Base-by-base conservation (phyloP, 2,113 vertebrate genomes). In the Amphiprion percula region DNA sequence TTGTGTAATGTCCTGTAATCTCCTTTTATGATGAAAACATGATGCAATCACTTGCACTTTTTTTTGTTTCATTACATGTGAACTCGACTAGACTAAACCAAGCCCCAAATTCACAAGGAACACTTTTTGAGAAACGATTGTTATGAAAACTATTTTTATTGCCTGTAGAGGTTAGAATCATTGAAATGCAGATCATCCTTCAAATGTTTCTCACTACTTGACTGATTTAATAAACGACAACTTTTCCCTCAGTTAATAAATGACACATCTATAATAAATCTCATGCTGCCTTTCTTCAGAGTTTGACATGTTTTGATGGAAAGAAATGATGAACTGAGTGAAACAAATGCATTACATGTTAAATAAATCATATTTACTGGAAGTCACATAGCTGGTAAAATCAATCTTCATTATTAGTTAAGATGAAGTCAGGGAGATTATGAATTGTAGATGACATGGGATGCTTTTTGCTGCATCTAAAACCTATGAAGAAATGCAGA, bases 281-380 rank as follows among this genome's bases (percentile, higher is more conserved):
- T 67, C 14, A 21, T 75, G 52, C 30, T 59, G 17, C 33, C 54
- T 79, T 37, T 55, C 56, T 4, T 66, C 55, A 61, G 76, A 37
- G 72, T 79, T 82, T 59, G 77, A 68, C 16, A 59, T 28, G 39
- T 52, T 71, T 64, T 74, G 28, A 64, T 21, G 54, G 66, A 64
- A 53, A 2, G 80, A 74, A 83, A 87, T 39, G 56, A 68, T 39
- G 19, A 55, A 74, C n/a, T 49, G 23, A 66, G 71, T 56, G 37
- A 64, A 71, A 68, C 70, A 5, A 58, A 80, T 56, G 47, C 64
- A 79, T 75, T 44, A 52, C 72, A 90, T 54, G 82, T 23, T 10
- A 55, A 46, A 54, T 47, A 4, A 26, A 24, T 82, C 55, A 3
- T 15, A 10, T 62, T 68, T 19, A 24, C 12, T 5, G 11, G 12